Evolutionary conservation across 2,797 vertebrate genomes (phyloP), one percentile per base, ranked within the genome.

Genomic region (Gymnothorax reevesii): DNA sequence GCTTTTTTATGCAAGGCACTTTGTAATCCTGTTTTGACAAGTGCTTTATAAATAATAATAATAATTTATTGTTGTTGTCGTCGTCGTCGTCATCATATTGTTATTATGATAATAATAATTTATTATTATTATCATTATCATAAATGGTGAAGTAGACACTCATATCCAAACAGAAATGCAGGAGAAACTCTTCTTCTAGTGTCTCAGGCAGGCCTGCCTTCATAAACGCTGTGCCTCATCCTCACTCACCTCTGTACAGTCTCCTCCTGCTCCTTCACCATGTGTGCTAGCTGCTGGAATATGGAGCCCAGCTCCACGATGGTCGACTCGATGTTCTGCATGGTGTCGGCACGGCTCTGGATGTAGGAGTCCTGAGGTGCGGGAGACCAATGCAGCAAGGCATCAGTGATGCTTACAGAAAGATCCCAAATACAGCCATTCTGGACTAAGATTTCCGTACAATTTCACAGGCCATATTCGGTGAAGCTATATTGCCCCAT

Each of bases 191-290:
- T 2, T 54, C 9, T 73, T 0, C 6, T 7, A 13, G 20, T 62
- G 15, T 27, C 79, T 7, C 2, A 25, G 42, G 42, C 22, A 20
- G 8, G 22, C 54, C 55, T 60, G 57, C 12, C n/a, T 22, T 20
- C 66, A 2, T 57, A 54, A 22, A 8, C 13, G 8, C 7, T 15
- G 52, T 1, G 55, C 20, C 69, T 15, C 20, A 17, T 10, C 59
- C 57, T 49, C n/a, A 2, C 52, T 89, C 87, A 99, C 98, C 98
- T 97, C 91, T 98, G 97, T 89, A 98, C 93, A 20, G 97, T 98
- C 92, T 99, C 98, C 88, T 98, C 98, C 88, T 98, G 98, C 87
- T 98, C 97, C 90, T 98, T 98, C 42, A 98, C 97, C 98, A 99
- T 99, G 91, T 98, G 97, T 0, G 97, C 97, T 91, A 99, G 90